Evolutionary conservation across 2,797 vertebrate species (phyloP).

Genomic region (Scolopax bukidnonensis): DNA sequence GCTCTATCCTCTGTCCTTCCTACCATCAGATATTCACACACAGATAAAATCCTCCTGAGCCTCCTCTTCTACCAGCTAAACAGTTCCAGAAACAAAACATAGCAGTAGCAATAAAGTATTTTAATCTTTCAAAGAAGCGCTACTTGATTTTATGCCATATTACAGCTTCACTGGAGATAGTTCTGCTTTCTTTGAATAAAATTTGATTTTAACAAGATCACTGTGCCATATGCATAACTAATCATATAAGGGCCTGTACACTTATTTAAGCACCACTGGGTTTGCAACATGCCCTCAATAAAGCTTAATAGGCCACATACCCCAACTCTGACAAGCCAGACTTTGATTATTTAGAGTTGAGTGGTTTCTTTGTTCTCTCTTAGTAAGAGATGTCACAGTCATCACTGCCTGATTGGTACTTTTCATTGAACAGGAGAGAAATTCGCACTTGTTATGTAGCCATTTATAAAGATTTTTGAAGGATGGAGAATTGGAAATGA

Average conservation of each 20-base stretch:
- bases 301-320: constrained; percentile 60
- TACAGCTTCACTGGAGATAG: not conserved
- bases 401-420: constrained; percentile 50
- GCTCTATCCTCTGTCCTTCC: not conserved
- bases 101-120: not conserved
- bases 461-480: constrained; percentile 55
- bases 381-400: constrained; percentile 66
- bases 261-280: constrained; percentile 62
- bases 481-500: constrained; percentile 21
- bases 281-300: constrained; percentile 56
- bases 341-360: constrained; percentile 60
- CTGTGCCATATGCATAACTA: constrained; percentile 42
- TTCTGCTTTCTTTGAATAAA: constrained; percentile 55
- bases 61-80: not conserved
- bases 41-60: not conserved
- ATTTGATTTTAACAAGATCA: constrained; percentile 66
- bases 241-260: constrained; percentile 17
- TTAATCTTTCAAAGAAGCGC: not conserved
- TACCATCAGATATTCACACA: not conserved
- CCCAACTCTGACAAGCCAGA: constrained; percentile 53
- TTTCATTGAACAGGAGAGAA: constrained; percentile 58
- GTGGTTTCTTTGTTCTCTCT: constrained; percentile 67
- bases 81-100: not conserved
- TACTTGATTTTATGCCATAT: not conserved
- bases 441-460: constrained; percentile 59